Conservation (phyloP, 2,888 invertebrate genomes). For the Machimus atricapillus region DNA sequence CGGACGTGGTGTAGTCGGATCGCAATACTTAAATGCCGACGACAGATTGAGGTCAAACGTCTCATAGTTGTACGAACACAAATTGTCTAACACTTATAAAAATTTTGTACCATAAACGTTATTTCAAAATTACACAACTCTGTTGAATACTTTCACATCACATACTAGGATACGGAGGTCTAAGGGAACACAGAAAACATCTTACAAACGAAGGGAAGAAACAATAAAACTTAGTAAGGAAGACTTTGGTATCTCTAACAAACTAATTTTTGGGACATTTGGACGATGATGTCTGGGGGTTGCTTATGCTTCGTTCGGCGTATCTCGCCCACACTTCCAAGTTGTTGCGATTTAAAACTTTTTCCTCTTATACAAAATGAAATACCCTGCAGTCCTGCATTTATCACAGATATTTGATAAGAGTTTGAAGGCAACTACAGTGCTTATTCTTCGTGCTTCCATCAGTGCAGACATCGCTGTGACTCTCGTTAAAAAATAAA, state of each 20-base stretch:
- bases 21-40: neutral
- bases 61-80: conserved; percentile 15
- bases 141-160: conserved; percentile 22
- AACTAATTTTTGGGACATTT: neutral
- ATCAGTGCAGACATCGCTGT: neutral
- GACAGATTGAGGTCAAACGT: neutral
- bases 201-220: neutral
- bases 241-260: conserved; percentile 3
- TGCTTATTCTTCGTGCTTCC: neutral
- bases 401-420: conserved; percentile 34
- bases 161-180: neutral
- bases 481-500: neutral
- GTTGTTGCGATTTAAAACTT: neutral
- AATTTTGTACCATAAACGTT: conserved; percentile 35
- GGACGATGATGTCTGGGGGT: neutral
- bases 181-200: neutral
- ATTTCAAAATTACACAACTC: conserved; percentile 28
- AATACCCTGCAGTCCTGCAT: conserved; percentile 14
- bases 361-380: conserved; percentile 18
- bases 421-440: conserved; percentile 11
- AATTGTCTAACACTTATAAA: conserved; percentile 21
- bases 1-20: conserved; percentile 1
- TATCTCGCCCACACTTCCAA: neutral
- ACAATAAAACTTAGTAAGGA: conserved; percentile 25
- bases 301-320: neutral